Percentiles rank a stretch among this genome's conserved stretches.
Conservation (phyloP, 2,888 invertebrate genomes). For the Prenolepis imparis region DNA sequence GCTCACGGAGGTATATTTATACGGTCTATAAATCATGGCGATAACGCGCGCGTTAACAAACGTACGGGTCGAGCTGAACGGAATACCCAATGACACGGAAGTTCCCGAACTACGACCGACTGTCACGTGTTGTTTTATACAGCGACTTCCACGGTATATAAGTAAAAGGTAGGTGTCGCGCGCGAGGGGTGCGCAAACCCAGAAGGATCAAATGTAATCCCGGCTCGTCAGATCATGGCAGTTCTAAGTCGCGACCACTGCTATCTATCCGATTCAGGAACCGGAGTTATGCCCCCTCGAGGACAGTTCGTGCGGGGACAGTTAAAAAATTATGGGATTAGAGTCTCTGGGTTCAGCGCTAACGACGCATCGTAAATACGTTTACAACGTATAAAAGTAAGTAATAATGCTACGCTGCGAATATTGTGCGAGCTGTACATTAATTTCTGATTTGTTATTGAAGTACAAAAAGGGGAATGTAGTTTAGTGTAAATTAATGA, state of each 20-base stretch:
- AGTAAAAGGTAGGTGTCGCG: conserved; percentile 60
- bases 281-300: conserved; percentile 70
- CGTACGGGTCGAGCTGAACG: conserved; percentile 43
- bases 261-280: conserved; percentile 80
- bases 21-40: conserved; percentile 50
- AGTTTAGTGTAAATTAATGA: neutral
- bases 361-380: conserved; percentile 43
- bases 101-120: conserved; percentile 21
- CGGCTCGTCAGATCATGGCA: conserved; percentile 73
- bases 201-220: conserved; percentile 82
- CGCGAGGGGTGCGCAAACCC: conserved; percentile 74
- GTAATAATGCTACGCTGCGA: neutral
- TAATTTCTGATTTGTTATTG: conserved; percentile 10
- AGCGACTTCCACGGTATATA: conserved; percentile 43
- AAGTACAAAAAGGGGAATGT: neutral
- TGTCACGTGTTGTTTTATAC: conserved; percentile 20
- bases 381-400: conserved; percentile 28
- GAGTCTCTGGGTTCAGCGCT: conserved; percentile 1
- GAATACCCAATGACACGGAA: conserved; percentile 52
- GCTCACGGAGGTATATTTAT: conserved; percentile 37
- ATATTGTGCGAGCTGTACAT: neutral
- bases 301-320: conserved; percentile 71
- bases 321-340: conserved; percentile 80
- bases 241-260: conserved; percentile 77
- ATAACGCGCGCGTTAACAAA: conserved; percentile 56